A percentile compares a stretch with the other conserved stretches of the same genome.
Evolutionary conservation across 2,888 invertebrate species (phyloP).

Genomic region (Drosophila emarginata): DNA sequence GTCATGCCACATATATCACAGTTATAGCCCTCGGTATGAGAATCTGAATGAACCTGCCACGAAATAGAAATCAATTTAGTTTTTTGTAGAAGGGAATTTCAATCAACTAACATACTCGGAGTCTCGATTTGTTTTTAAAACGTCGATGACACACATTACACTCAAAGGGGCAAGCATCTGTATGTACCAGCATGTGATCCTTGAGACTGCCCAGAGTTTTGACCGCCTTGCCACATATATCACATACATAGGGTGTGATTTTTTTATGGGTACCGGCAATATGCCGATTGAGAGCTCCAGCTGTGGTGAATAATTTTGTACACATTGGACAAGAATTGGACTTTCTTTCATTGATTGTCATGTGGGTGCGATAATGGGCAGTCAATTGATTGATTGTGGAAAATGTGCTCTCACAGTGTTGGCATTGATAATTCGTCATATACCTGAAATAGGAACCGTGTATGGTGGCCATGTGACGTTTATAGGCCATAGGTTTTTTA

Average conservation of each 20-base stretch:
- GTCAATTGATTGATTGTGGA: conserved; percentile 47
- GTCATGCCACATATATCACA: conserved; percentile 82
- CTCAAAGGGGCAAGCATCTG: conserved; percentile 83
- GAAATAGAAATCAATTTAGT: not conserved
- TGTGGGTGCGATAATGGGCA: conserved; percentile 59
- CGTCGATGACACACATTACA: conserved; percentile 81
- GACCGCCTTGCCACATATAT: conserved; percentile 83
- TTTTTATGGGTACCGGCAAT: conserved; percentile 78
- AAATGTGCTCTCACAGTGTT: conserved; percentile 54
- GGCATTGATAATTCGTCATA: conserved; percentile 42
- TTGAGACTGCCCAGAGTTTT: conserved; percentile 83
- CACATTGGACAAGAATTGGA: conserved; percentile 67
- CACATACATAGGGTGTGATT: conserved; percentile 83
- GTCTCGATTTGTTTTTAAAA: conserved; percentile 80
- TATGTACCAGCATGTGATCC: conserved; percentile 83
- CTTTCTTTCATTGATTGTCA: conserved; percentile 55
- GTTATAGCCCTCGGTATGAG: conserved; percentile 81
- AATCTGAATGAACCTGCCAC: conserved; percentile 82
- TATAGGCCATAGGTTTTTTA: conserved; percentile 51
- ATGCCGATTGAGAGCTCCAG: conserved; percentile 68
- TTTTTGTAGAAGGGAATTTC: not conserved
- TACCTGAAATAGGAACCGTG: conserved; percentile 49
- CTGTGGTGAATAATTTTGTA: conserved; percentile 66
- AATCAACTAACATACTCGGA: conserved; percentile 63
- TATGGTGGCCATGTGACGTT: conserved; percentile 57